A percentile compares a stretch with the other conserved stretches of the same genome.
Evolutionary conservation across 1,140 invertebrate genomes (phyloP).

Genomic region (Theocolax elegans): DNA sequence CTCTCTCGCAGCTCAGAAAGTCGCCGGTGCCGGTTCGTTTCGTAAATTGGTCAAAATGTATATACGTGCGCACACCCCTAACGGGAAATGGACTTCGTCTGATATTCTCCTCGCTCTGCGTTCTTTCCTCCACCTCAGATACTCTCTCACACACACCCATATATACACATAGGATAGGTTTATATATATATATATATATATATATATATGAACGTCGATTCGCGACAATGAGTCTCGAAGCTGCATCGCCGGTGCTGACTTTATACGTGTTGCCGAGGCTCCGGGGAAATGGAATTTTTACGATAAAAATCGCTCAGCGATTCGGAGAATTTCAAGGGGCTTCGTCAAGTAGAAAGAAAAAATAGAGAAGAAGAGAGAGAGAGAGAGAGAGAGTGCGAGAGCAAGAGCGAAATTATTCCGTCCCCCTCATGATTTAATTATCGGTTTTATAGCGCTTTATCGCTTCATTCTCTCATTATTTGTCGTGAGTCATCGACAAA

Average conservation of each 20-base stretch:
- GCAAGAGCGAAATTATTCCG: slow-evolving; percentile 16
- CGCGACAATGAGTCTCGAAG: slow-evolving; percentile 32
- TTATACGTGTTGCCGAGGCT: neutral
- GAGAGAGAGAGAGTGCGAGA: no score
- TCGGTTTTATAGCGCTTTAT: slow-evolving; percentile 9
- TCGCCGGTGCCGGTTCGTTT: slow-evolving; percentile 10
- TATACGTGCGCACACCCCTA: neutral
- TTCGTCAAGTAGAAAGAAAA: neutral
- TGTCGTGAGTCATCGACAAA: neutral
- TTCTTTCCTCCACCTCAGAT: neutral
- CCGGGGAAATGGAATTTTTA: slow-evolving; percentile 35
- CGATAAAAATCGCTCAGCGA: slow-evolving; percentile 38
- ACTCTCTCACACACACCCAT: neutral
- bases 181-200: neutral
- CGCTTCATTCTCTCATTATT: neutral
- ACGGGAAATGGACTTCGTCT: slow-evolving; percentile 29
- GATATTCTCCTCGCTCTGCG: slow-evolving; percentile 3
- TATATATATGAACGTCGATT: neutral
- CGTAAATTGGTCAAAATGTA: slow-evolving; percentile 29
- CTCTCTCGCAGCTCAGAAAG: neutral
- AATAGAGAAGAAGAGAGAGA: no score
- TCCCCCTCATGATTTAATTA: slow-evolving; percentile 35
- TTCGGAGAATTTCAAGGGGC: slow-evolving; percentile 15
- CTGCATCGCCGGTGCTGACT: neutral
- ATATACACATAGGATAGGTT: neutral